Evolutionary conservation across 2,797 vertebrate genomes (phyloP), one percentile per base, ranked within the genome.

Genomic region (Labroides dimidiatus): DNA sequence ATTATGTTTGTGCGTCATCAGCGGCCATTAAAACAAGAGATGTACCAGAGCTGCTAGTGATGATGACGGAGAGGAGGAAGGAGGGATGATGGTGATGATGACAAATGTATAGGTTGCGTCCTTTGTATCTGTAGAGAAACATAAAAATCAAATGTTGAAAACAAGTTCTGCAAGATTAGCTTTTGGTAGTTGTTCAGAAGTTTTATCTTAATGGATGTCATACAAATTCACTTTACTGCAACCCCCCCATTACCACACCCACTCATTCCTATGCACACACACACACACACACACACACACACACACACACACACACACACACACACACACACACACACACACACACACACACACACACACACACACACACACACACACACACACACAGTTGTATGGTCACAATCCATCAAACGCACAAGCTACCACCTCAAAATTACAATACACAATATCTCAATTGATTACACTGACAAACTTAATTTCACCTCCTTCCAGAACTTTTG

Each of bases 1-100:
- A 78, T 88, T 87, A 81, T 85, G 73, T 86, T 73, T 91, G 89
- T 86, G 88, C 86, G 82, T 91, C 89, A 89, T 79, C 86, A 63
- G 64, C 27, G 75, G 75, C 92, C 86, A 90, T 92, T 92, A 87
- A 91, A 89, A 39, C 66, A 54, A 80, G 89, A 91, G 70, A 88
- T 73, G 78, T 41, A 72, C 73, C 85, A 85, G 83, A 84, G 67
- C 64, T 30, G 37, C 64, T 63, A 58, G 51, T 43, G 33, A 7
- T 44, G 77, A 82, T 77, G 52, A 77, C 70, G 45, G 27, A 27
- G 56, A 51, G 41, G 20, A 30, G 47, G 21, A 13, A 11, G 65
- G 64, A 42, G 16, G 6, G 20, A 52, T 23, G 53, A 52, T 36
- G 41, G 9, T 19, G 21, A 57, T 44, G 15, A 67, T 67, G 10